Conservation (phyloP, 2,888 invertebrate genomes). For the Clanis bilineata region DNA sequence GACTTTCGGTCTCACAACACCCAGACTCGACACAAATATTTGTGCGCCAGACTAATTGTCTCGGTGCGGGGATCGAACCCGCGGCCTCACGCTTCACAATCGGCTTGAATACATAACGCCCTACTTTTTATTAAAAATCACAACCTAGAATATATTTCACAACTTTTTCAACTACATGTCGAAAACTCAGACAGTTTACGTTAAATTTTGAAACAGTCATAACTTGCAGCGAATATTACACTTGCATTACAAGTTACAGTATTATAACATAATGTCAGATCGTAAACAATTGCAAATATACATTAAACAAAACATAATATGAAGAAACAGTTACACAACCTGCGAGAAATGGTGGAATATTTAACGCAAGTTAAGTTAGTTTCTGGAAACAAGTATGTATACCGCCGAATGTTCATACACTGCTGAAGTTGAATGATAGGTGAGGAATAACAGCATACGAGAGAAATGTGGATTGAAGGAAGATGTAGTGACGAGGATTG, state of each 20-base stretch:
- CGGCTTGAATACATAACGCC: no score
- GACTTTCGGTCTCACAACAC: no score
- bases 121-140: no score
- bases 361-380: not conserved
- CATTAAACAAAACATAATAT: constrained; percentile 2
- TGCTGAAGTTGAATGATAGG: not conserved
- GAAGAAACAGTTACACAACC: constrained; percentile 1
- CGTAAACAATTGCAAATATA: not conserved
- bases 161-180: no score
- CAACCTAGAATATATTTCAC: no score
- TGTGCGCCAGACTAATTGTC: no score
- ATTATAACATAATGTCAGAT: not conserved
- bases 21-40: no score
- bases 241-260: not conserved
- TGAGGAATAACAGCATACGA: no score
- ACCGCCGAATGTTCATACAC: not conserved
- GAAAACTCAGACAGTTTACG: not conserved
- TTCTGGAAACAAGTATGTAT: not conserved
- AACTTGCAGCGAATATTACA: not conserved
- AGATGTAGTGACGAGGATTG: no score
- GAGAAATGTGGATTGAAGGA: no score
- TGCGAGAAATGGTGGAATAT: not conserved
- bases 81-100: no score
- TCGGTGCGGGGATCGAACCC: no score
- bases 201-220: not conserved